Conservation (phyloP, 1,140 invertebrate genomes). For the Temnothorax nylanderi region DNA sequence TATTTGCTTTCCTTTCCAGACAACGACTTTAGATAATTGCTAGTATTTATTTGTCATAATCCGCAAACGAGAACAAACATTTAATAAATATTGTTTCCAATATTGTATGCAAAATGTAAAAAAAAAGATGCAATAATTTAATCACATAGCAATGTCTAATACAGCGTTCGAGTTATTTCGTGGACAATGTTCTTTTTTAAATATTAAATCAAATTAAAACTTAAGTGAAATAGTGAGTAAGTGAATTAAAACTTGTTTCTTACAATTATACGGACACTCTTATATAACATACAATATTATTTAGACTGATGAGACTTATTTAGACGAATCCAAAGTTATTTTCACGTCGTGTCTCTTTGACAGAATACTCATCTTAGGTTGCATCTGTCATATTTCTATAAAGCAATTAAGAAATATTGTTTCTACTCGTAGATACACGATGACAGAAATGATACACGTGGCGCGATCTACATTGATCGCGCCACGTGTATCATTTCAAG, state of each 20-base stretch:
- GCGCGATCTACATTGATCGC: background rate
- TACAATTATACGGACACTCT: background rate
- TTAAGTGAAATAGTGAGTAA: too few relatives aligned
- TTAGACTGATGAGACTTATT: background rate
- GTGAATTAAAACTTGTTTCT: background rate
- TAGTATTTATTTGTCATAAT: constrained; percentile 38
- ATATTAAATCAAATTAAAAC: background rate
- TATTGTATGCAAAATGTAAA: background rate
- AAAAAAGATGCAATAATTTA: background rate
- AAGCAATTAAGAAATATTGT: constrained; percentile 1
- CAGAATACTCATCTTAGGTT: background rate
- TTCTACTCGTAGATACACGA: background rate
- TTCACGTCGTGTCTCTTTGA: background rate
- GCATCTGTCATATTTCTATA: background rate
- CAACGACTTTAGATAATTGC: constrained; percentile 45
- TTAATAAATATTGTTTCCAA: background rate
- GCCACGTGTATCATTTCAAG: background rate
- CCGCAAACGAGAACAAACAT: background rate
- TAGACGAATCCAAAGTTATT: background rate
- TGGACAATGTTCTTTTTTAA: background rate
- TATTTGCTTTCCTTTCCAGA: constrained; percentile 52
- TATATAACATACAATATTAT: background rate
- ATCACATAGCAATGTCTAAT: background rate
- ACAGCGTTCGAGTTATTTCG: background rate
- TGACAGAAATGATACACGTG: too few relatives aligned